phyloP scores from a whole-genome alignment of 1,140 invertebrate species.

The Melanaphis sacchari region DNA sequence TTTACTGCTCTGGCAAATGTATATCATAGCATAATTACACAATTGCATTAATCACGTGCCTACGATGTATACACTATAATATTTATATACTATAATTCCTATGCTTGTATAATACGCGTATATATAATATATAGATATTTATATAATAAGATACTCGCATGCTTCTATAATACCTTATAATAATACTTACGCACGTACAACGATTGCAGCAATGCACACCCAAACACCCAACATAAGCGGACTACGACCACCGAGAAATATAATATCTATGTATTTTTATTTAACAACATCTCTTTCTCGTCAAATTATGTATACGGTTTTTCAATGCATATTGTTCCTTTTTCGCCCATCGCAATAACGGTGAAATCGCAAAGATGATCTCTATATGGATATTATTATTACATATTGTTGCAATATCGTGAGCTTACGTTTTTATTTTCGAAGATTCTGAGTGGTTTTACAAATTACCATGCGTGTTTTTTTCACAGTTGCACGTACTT shows the following conservation, averaged over 20 bases:
- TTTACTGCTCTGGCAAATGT: not conserved
- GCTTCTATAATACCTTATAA: not conserved
- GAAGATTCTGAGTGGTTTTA: not conserved
- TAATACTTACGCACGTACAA: not conserved
- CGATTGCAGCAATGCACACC: not conserved
- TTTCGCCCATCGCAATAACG: not conserved
- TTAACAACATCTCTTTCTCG: not conserved
- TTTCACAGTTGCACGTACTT: not conserved
- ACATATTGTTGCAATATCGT: not conserved
- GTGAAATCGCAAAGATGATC: not conserved
- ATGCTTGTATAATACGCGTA: not conserved
- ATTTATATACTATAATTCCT: not conserved
- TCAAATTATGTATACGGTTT: not conserved
- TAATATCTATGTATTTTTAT: not conserved
- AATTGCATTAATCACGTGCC: constrained; percentile 4
- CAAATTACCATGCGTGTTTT: not conserved
- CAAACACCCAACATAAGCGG: not conserved
- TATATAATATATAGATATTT: not conserved
- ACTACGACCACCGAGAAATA: not conserved
- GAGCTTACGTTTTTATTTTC: not conserved
- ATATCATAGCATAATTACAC: not conserved
- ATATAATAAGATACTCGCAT: not conserved
- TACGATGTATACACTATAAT: not conserved
- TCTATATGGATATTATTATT: not conserved
- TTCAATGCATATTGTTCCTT: not conserved